Evolutionary conservation across 2,888 invertebrate species (phyloP).

Genomic region (Xanthorhoe spadicearia): DNA sequence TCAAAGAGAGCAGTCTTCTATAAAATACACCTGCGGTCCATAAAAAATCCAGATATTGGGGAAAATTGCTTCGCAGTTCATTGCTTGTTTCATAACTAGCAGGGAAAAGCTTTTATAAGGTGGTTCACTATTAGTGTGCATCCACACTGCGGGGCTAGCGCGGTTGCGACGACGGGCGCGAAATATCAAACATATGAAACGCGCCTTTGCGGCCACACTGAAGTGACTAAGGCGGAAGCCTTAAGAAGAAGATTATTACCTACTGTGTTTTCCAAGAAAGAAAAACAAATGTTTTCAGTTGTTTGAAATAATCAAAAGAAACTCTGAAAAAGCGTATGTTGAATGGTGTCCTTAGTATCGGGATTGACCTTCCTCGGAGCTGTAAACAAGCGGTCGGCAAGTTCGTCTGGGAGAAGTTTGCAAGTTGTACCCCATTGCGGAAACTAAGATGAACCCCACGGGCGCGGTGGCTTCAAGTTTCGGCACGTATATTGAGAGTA

Average conservation of each 20-base stretch:
- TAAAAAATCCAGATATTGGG: slow-evolving; percentile 67
- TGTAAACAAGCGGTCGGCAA: slow-evolving; percentile 71
- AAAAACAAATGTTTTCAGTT: slow-evolving; percentile 1
- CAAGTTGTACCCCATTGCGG: slow-evolving; percentile 68
- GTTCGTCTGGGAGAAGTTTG: slow-evolving; percentile 61
- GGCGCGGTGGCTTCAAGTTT: slow-evolving; percentile 71
- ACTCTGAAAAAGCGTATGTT: slow-evolving; percentile 4
- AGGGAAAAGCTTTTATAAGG: slow-evolving; percentile 39
- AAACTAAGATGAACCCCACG: slow-evolving; percentile 72
- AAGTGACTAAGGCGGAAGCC: no score
- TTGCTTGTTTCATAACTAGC: slow-evolving; percentile 60
- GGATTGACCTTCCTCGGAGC: slow-evolving; percentile 59
- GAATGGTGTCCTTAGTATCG: slow-evolving; percentile 20
- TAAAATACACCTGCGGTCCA: slow-evolving; percentile 75
- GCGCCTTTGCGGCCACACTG: no score
- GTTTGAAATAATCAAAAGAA: slow-evolving; percentile 6
- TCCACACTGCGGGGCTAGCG: no score
- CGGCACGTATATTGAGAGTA: slow-evolving; percentile 70
- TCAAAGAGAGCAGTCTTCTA: slow-evolving; percentile 64
- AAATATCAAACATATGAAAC: no score
- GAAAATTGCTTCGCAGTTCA: slow-evolving; percentile 62
- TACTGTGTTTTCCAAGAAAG: neutral
- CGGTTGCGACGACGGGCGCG: no score
- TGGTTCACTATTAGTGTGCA: slow-evolving; percentile 50
- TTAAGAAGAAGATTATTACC: no score